These are phyloP conservation scores for Rhagonycha lutea DNA, from an alignment of 2,888 invertebrate species.

Conservation along the genomic window DNA sequence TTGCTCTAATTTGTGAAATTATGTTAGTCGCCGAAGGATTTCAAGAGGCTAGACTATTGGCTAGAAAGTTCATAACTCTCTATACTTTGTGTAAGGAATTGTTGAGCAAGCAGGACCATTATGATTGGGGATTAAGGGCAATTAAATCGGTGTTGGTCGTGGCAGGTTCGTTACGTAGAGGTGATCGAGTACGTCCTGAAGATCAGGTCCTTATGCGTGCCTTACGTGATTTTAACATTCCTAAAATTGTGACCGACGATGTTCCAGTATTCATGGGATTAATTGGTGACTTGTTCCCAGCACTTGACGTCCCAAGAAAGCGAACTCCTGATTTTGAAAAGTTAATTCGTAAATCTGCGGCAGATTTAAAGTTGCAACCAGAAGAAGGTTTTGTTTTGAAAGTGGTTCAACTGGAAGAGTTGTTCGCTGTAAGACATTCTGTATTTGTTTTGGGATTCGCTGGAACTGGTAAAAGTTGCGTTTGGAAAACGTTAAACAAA, in stretches of 20 bases:
- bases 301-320: slow-evolving; percentile 89
- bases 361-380: slow-evolving; percentile 85
- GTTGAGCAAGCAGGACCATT: slow-evolving; percentile 93
- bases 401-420: slow-evolving; percentile 88
- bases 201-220: slow-evolving; percentile 95
- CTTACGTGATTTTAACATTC: slow-evolving; percentile 90
- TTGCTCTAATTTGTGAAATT: slow-evolving; percentile 94
- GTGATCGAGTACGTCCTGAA: slow-evolving; percentile 77
- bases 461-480: slow-evolving; percentile 90
- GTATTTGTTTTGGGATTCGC: slow-evolving; percentile 75
- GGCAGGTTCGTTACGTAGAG: slow-evolving; percentile 86
- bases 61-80: slow-evolving; percentile 91
- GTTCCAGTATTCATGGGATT: slow-evolving; percentile 93
- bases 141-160: slow-evolving; percentile 95
- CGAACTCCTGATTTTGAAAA: slow-evolving; percentile 84
- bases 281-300: slow-evolving; percentile 91
- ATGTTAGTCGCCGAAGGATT: slow-evolving; percentile 97
- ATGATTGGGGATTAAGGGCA: slow-evolving; percentile 94
- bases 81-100: slow-evolving; percentile 89
- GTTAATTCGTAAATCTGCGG: slow-evolving; percentile 73
- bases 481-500: slow-evolving; percentile 87
- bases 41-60: slow-evolving; percentile 85
- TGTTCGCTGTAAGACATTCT: slow-evolving; percentile 92
- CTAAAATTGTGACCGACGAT: slow-evolving; percentile 93
- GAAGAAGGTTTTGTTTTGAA: slow-evolving; percentile 88